Evolutionary conservation across 1,140 invertebrate genomes (phyloP).

Genomic region (Danaus melanippus): DNA sequence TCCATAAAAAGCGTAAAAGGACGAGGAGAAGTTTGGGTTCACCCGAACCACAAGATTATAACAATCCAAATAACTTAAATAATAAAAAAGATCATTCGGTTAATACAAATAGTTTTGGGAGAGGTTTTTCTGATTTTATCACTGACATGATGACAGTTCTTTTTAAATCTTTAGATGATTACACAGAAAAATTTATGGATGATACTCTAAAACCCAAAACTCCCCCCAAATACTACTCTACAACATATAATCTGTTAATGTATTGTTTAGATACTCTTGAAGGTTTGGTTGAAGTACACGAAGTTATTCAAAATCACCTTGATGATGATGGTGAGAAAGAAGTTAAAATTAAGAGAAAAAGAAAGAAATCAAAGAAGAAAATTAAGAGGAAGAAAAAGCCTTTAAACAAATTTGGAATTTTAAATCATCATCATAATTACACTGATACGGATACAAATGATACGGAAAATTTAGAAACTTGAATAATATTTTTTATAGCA

Average conservation of each 20-base stretch:
- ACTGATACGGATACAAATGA: too few species aligned
- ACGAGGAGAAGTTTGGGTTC: slow-evolving; percentile 30
- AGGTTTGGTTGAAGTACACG: slow-evolving; percentile 36
- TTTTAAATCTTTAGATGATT: slow-evolving; percentile 29
- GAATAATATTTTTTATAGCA: background rate
- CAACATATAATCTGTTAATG: slow-evolving; percentile 45
- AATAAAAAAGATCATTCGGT: background rate
- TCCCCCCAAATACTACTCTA: slow-evolving; percentile 38
- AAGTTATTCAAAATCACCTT: slow-evolving; percentile 32
- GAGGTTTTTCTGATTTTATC: slow-evolving; percentile 31
- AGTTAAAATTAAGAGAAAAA: slow-evolving; percentile 18
- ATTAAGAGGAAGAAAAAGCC: slow-evolving; percentile 24
- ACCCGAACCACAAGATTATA: slow-evolving; percentile 6
- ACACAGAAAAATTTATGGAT: slow-evolving; percentile 35
- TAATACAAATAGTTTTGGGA: slow-evolving; percentile 2
- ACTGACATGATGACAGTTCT: slow-evolving; percentile 28
- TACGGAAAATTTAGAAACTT: background rate
- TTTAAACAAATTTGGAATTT: background rate
- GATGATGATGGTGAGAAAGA: slow-evolving; percentile 13
- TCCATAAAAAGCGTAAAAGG: slow-evolving; percentile 30
- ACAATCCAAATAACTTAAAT: slow-evolving; percentile 2
- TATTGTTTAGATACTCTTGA: slow-evolving; percentile 45
- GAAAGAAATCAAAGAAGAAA: slow-evolving; percentile 24
- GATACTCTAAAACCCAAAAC: slow-evolving; percentile 31
- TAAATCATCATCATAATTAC: too few species aligned